A percentile compares a stretch with the other conserved stretches of the same genome.
Evolutionary conservation across 2,113 vertebrate species (phyloP).

Genomic region (Silurus glanis): DNA sequence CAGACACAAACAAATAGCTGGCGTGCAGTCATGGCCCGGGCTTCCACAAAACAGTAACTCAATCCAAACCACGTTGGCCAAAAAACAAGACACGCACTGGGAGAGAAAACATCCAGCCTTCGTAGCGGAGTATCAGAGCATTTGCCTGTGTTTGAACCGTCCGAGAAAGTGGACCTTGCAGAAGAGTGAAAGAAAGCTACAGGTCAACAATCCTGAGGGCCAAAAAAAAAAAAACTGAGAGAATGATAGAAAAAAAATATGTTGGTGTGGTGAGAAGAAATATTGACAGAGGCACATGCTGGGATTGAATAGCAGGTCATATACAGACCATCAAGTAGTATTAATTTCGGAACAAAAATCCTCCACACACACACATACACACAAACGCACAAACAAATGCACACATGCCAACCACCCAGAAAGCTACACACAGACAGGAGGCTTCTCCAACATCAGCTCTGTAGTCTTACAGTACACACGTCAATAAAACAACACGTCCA

Average conservation of each 20-base stretch:
- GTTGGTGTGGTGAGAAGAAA: not conserved
- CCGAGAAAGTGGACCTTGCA: not conserved
- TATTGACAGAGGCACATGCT: conserved; percentile 36
- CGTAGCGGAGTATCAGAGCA: conserved; percentile 1
- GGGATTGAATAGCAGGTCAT: conserved; percentile 53
- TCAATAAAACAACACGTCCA: conserved; percentile 36
- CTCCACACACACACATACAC: conserved; percentile 28
- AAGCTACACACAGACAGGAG: conserved; percentile 4
- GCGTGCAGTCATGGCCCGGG: conserved; percentile 14
- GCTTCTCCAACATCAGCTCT: conserved; percentile 7
- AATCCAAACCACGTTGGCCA: conserved; percentile 12
- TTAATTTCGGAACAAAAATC: conserved; percentile 49
- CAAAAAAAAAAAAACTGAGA: not conserved
- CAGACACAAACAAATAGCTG: conserved; percentile 53
- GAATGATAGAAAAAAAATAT: not conserved
- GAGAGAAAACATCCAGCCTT: conserved; percentile 19
- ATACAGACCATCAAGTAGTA: conserved; percentile 61
- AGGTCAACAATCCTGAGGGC: not conserved
- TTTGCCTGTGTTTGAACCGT: conserved; percentile 21
- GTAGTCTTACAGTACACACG: not conserved
- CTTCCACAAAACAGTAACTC: conserved; percentile 37
- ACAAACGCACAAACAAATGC: conserved; percentile 26
- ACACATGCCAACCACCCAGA: conserved; percentile 26
- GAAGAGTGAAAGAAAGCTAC: conserved; percentile 7
- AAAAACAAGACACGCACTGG: conserved; percentile 37